Base-by-base conservation (phyloP, 2,888 invertebrate species). In the Agriotes lineatus region DNA sequence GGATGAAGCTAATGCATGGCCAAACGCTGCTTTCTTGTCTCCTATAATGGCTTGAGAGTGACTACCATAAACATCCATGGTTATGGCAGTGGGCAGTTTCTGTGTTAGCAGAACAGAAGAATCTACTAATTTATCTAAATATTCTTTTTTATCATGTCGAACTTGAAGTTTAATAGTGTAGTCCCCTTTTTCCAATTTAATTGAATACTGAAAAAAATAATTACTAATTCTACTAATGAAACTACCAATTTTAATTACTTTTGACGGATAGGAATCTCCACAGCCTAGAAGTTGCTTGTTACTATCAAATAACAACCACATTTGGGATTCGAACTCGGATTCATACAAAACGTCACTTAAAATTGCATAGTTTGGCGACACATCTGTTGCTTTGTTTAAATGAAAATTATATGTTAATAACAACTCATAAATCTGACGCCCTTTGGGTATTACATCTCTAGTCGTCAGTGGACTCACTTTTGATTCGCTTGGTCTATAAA, bases 171-270 rank as follows among this genome's bases (percentile, higher is more conserved):
- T 90, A 6, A 99, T 86, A 0, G 90, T 90, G 84, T 97, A 99
- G 73, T 99, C 98, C 16, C 99, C 99, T 82, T 98, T 98, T 73
- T 97, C 97, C 74, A 99, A 84, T 85, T 97, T 98, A 65, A 91
- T 88, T 1, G 90, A 88, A 82, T 95, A 96, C 94, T 95, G 85
- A 82, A 63, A 33, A 16, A 74, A 25, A 71, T 56, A 67, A 59
- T 57, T 65, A 6, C 57, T 25, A 25, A 57, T n/a, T 33, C 42
- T 44, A n/a, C 2, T 16, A 33, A 56, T 18, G 16, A 16, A 0
- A 0, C 5, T 10, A 14, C 9, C 14, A 18, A 33, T 7, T 45
- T 16, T 12, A 19, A 45, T 84, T 84, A 93, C 93, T 86, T 93
- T 93, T 18, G 89, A 88, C 0, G 96, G 94, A 83, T 94, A 96